Base-by-base conservation (phyloP, 2,113 vertebrate genomes). In the Callopanchax toddi region DNA sequence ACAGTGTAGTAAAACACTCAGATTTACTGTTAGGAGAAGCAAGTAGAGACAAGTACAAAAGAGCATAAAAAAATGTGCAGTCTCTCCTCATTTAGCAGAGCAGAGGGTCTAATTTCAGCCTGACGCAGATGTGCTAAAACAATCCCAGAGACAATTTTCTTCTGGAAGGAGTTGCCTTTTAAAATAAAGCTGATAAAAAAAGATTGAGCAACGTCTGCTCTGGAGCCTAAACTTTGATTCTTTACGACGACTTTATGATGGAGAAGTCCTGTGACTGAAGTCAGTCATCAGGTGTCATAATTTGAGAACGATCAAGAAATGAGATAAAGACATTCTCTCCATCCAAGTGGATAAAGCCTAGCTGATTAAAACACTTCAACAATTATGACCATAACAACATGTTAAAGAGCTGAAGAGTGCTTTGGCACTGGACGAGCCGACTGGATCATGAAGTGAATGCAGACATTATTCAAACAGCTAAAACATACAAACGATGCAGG, bases 351-450 rank as follows among this genome's bases (percentile, higher is more conserved):
- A 25, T 37, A 52, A 51, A 20, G 23, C n/a, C 22, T 34, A 64
- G 57, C 37, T 12, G 57, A 68, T 34, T 26, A 66, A 71, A 37
- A 52, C 37, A 55, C 20, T 48, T 21, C 8, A 20, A 42, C 18
- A 1, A n/a, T 18, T 25, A 20, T 16, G n/a, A n/a, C n/a, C n/a
- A 3, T 48, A 29, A 11, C 52, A 60, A 64, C 56, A 32, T 61
- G 42, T 25, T 18, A 53, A 55, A 60, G 2, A 49, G 65, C 43
- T 66, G 25, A 64, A 59, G 71, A 20, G 66, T 72, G 74, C 67
- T 82, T 73, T 86, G 82, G 81, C 83, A 84, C 70, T 3, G 40
- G 74, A 20, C 22, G 39, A 59, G 40, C 44, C 2, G 37, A 72
- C 42, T 26, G 50, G 6, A 52, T 55, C 60, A 29, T 36, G 9